phyloP scores from a whole-genome alignment of 2,113 vertebrate genomes.

The Clupea harengus region DNA sequence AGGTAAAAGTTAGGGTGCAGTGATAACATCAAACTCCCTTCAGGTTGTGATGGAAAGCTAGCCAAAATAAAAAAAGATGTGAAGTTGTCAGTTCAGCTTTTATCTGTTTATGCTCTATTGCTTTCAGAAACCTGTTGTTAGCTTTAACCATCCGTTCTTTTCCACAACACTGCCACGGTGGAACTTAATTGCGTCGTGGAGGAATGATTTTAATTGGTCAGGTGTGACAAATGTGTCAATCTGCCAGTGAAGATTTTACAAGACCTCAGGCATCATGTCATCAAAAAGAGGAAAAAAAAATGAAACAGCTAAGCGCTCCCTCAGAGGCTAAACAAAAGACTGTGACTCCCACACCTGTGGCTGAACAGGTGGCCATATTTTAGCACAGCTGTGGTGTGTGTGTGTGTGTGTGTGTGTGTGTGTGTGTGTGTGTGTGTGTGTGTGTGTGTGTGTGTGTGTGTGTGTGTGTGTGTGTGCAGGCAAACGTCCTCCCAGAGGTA shows the following conservation, averaged over 20 bases:
- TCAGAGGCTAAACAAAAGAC: constrained; percentile 5
- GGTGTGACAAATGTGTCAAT: background rate
- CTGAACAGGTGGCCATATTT: constrained; percentile 26
- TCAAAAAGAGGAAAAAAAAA: background rate
- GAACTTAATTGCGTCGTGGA: background rate
- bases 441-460: background rate
- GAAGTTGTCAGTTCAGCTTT: background rate
- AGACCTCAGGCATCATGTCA: background rate
- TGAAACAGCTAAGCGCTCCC: background rate
- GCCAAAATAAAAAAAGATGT: background rate
- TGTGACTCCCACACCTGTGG: constrained; percentile 26
- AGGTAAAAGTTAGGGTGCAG: background rate
- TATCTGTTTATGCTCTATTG: too few species aligned
- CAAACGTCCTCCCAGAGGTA: background rate
- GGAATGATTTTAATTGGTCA: background rate
- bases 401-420: background rate
- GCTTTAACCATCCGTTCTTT: background rate
- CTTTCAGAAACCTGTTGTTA: too few species aligned
- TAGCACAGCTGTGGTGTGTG: constrained; percentile 29
- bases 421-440: too few species aligned
- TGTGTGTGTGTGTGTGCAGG: background rate
- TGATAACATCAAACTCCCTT: background rate
- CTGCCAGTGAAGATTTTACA: constrained; percentile 4
- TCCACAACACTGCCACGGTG: background rate
- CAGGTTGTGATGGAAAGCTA: background rate